These are phyloP conservation scores for Malurus leucopterus DNA, from an alignment of 2,797 vertebrate species.

Conservation along the genomic window DNA sequence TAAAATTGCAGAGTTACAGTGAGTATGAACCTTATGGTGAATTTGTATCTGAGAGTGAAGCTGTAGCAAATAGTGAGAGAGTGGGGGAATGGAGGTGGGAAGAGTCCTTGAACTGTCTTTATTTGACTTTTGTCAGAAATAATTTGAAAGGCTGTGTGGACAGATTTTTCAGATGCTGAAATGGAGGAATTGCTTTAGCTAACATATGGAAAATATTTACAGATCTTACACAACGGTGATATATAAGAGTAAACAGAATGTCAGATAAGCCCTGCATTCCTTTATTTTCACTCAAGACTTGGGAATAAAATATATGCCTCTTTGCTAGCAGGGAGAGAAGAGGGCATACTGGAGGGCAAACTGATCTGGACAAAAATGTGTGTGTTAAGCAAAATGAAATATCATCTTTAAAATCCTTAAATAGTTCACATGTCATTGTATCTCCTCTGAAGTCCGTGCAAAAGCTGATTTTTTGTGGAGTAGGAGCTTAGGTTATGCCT, in stretches of 20 bases:
- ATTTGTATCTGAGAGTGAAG: background rate
- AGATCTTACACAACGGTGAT: slow-evolving; percentile 7
- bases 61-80: background rate
- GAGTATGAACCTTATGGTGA: background rate
- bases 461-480: background rate
- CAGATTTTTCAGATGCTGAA: background rate
- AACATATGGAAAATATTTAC: slow-evolving; percentile 50
- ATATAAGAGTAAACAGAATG: slow-evolving; percentile 37
- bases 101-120: background rate
- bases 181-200: slow-evolving; percentile 14
- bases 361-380: background rate
- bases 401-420: background rate
- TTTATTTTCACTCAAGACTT: slow-evolving; percentile 26
- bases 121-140: background rate
- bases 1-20: background rate
- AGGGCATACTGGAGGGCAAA: background rate
- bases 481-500: background rate
- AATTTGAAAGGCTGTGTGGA: background rate
- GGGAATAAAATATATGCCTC: background rate
- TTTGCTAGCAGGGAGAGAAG: background rate
- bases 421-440: background rate
- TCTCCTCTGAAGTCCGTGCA: background rate
- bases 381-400: background rate
- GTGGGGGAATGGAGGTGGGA: background rate
- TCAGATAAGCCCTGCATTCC: slow-evolving; percentile 44